Conservation (phyloP, 2,113 vertebrate species). For the Panthera tigris region DNA sequence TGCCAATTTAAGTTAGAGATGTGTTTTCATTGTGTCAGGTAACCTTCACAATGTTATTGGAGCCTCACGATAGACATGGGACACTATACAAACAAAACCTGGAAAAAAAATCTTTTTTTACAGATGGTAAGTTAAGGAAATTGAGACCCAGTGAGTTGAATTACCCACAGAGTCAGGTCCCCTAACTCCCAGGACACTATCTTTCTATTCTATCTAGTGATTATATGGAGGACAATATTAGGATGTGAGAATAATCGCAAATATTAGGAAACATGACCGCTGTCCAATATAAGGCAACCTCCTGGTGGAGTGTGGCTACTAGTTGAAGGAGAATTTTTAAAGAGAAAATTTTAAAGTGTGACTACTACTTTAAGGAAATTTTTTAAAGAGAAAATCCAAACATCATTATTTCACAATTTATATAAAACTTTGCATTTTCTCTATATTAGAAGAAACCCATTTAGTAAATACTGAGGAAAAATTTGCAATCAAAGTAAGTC, state of each 20-base stretch:
- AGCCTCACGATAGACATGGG: neutral
- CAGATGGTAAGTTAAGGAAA: neutral
- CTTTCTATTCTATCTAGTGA: neutral
- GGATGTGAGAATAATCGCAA: neutral
- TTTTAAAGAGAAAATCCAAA: constrained; percentile 24
- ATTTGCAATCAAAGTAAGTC: neutral
- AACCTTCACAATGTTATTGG: neutral
- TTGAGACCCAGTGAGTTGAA: neutral
- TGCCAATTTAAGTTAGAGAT: neutral
- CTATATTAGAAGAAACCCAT: neutral
- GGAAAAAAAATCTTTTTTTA: neutral
- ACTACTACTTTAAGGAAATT: neutral
- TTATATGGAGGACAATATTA: neutral
- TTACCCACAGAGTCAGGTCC: neutral
- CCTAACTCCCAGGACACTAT: neutral
- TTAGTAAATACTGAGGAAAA: neutral
- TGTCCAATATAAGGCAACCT: neutral
- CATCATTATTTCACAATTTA: neutral
- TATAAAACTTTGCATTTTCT: neutral
- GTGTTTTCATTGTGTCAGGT: neutral
- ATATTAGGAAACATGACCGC: neutral
- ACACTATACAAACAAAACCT: neutral
- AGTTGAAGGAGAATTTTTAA: neutral
- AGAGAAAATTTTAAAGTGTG: neutral
- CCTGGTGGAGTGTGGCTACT: neutral